Percentiles rank a stretch among this genome's conserved stretches.
Evolutionary conservation across 2,113 vertebrate species (phyloP).

Genomic region (Sapayoa aenigma): DNA sequence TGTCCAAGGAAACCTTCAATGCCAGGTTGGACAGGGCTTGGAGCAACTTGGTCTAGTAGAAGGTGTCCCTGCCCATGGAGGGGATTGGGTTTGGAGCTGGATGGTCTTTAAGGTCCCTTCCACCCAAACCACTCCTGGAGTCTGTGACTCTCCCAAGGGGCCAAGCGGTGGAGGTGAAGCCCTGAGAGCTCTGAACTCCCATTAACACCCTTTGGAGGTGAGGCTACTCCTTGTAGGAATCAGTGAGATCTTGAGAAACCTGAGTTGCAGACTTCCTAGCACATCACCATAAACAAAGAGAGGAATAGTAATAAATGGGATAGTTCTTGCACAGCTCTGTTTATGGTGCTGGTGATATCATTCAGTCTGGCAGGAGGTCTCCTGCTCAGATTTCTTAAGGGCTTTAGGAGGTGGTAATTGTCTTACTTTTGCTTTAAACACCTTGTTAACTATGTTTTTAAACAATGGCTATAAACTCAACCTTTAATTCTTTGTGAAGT

Average conservation of each 20-base stretch:
- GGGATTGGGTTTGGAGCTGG: not conserved
- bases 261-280: not conserved
- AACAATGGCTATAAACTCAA: not conserved
- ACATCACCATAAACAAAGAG: not conserved
- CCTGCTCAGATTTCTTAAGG: not conserved
- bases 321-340: not conserved
- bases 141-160: not conserved
- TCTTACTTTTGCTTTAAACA: constrained; percentile 40
- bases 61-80: not conserved
- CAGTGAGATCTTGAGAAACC: not conserved
- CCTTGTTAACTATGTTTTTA: constrained; percentile 25
- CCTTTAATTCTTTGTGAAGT: not conserved
- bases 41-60: not conserved
- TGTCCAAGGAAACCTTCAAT: not conserved
- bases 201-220: not conserved
- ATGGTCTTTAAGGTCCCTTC: not conserved
- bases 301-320: not conserved
- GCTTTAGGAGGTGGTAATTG: constrained; percentile 46
- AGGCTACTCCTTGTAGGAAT: not conserved
- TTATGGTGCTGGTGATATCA: constrained; percentile 22
- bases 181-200: not conserved
- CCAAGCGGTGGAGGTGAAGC: not conserved
- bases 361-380: constrained; percentile 1
- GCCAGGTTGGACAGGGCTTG: not conserved
- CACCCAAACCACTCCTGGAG: not conserved